Conservation (phyloP, 2,797 vertebrate species). For the Melanotaenia maccullochi region DNA sequence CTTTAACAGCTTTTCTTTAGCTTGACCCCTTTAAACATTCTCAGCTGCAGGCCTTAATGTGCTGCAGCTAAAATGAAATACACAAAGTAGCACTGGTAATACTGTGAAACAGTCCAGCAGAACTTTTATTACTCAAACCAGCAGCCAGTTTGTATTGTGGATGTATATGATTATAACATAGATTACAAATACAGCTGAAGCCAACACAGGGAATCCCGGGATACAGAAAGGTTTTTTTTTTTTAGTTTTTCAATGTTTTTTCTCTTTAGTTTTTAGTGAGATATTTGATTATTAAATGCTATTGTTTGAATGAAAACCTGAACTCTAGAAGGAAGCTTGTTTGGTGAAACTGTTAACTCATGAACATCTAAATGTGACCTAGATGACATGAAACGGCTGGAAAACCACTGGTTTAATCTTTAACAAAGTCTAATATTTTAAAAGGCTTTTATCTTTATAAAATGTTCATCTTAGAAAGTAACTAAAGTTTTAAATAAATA, state of each 20-base stretch:
- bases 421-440: conserved; percentile 2
- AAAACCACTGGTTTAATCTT: conserved; percentile 17
- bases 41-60: neutral
- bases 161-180: neutral
- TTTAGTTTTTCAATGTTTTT: neutral
- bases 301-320: neutral
- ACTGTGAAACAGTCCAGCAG: too few relatives aligned
- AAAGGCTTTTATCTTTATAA: neutral
- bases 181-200: neutral
- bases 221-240: neutral
- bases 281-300: neutral
- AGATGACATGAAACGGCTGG: neutral
- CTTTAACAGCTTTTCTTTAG: neutral
- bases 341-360: neutral
- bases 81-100: neutral
- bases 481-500: neutral
- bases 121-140: neutral
- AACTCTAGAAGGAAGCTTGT: neutral
- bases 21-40: neutral
- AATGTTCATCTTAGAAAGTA: conserved; percentile 6
- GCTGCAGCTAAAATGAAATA: neutral
- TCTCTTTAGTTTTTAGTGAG: neutral
- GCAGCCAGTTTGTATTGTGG: neutral
- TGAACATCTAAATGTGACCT: neutral
- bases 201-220: neutral